phyloP scores from a whole-genome alignment of 2,888 invertebrate species.

The Parelbella ahira region DNA sequence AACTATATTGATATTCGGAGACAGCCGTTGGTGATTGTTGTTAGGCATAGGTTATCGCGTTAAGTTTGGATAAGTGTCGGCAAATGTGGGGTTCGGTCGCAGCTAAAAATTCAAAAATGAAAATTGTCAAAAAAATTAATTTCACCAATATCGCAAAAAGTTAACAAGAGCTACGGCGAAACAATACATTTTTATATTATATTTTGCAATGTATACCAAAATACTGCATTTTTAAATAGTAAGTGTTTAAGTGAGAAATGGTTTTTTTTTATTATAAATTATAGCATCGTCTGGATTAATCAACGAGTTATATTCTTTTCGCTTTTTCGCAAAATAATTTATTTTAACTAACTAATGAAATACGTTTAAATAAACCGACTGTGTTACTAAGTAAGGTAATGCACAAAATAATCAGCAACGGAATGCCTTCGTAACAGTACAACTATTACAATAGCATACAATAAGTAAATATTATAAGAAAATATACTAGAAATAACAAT shows the following conservation, averaged over 20 bases:
- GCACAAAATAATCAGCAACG: constrained; percentile 69
- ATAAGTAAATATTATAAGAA: constrained; percentile 52
- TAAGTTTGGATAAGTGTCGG: constrained; percentile 75
- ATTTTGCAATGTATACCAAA: constrained; percentile 79
- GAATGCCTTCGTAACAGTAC: constrained; percentile 80
- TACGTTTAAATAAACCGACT: constrained; percentile 54
- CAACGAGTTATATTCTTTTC: constrained; percentile 45
- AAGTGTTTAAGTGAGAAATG: constrained; percentile 70
- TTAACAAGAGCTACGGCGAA: constrained; percentile 51
- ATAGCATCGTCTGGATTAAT: constrained; percentile 45
- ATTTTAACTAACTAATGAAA: constrained; percentile 54
- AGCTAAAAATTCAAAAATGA: constrained; percentile 41
- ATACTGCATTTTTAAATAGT: constrained; percentile 77
- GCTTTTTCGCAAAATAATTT: constrained; percentile 63
- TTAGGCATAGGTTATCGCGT: constrained; percentile 59
- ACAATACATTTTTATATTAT: constrained; percentile 53
- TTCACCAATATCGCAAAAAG: constrained; percentile 21
- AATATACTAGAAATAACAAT: constrained; percentile 42
- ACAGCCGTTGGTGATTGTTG: constrained; percentile 67
- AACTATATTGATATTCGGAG: constrained; percentile 56
- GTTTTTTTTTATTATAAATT: constrained; percentile 46
- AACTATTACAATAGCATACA: constrained; percentile 76
- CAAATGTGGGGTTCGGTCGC: constrained; percentile 48
- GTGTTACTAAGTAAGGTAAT: constrained; percentile 73
- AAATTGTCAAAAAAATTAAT: constrained; percentile 26